Evolutionary conservation across 2,888 invertebrate genomes (phyloP), one percentile per base, ranked within the genome.

Genomic region (Megamerina dolium): DNA sequence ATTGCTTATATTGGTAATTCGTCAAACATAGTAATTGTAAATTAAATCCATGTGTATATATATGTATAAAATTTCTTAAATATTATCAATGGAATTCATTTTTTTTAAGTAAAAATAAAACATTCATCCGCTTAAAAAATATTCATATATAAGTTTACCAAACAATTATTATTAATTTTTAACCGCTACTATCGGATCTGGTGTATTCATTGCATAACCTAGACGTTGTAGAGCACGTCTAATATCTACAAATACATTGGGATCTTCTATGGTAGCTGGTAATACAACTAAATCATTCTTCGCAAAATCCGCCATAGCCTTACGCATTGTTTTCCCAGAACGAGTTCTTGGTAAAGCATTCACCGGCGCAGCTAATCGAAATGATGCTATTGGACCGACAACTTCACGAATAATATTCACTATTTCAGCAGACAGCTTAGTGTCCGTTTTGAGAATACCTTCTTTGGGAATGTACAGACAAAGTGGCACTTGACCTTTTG

Each of bases 401-500:
- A 72, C 65, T 45, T 72, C 69, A 9, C 72, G 60, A 29, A 72
- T 66, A 9, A 68, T 57, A 36, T 68, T 65, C 17, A 72, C 68
- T 5, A 72, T 63, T 55, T 70, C 70, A 1, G 66, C 58, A 2
- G 68, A 69, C 12, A 70, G 53, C 49, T 72, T 72, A 17, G 67
- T 58, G 39, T 56, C 60, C 5, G 58, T 55, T 44, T 61, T 63
- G 30, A 49, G 42, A 41, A 51, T 58, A 41, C 56, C 61, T 21
- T 64, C 80, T 58, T 81, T 81, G 63, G 84, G 79, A 3, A 93
- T 85, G 61, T 87, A 92, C 1, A 95, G 74, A 51, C 92, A 94
- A 3, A 93, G 72, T 0, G 94, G 94, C 14, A 93, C 81, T 64
- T 93, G 88, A 14, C 92, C 94, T 64, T 95, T 95, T 0, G 91